A percentile compares a stretch with the other conserved stretches of the same genome.
These are phyloP conservation scores for Drosophila tanythrix DNA, from an alignment of 2,888 invertebrate genomes.

Conservation along the genomic window DNA sequence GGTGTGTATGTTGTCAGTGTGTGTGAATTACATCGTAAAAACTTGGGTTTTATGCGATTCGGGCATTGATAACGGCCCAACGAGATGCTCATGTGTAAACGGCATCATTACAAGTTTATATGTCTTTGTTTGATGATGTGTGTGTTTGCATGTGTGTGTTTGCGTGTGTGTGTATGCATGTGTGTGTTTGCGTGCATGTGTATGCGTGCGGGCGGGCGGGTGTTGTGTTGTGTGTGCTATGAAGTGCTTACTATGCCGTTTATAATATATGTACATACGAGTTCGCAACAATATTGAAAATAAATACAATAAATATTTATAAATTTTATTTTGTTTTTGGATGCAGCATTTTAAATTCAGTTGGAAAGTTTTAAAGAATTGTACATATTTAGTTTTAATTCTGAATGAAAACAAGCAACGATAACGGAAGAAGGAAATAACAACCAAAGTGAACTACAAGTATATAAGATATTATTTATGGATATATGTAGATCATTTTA, in stretches of 20 bases:
- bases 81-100: conserved; percentile 75
- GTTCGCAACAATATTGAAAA: conserved; percentile 41
- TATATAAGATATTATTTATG: neutral
- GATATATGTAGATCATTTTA: neutral
- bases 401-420: neutral
- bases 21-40: conserved; percentile 78
- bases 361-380: conserved; percentile 18
- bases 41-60: conserved; percentile 73
- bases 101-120: conserved; percentile 61
- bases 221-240: conserved; percentile 42
- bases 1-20: conserved; percentile 35
- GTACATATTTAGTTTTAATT: conserved; percentile 6
- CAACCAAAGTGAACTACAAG: conserved; percentile 19
- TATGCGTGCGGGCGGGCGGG: neutral
- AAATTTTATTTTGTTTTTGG: conserved; percentile 18
- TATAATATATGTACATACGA: conserved; percentile 37
- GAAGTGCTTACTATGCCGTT: conserved; percentile 66
- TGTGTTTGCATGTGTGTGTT: conserved; percentile 37
- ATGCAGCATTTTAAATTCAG: conserved; percentile 30
- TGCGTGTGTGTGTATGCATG: conserved; percentile 1
- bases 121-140: conserved; percentile 13
- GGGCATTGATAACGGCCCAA: conserved; percentile 73
- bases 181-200: conserved; percentile 8
- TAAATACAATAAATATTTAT: conserved; percentile 17
- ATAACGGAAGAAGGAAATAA: neutral